Base-by-base conservation (phyloP, 2,797 vertebrate species). In the Lerista edwardsae region DNA sequence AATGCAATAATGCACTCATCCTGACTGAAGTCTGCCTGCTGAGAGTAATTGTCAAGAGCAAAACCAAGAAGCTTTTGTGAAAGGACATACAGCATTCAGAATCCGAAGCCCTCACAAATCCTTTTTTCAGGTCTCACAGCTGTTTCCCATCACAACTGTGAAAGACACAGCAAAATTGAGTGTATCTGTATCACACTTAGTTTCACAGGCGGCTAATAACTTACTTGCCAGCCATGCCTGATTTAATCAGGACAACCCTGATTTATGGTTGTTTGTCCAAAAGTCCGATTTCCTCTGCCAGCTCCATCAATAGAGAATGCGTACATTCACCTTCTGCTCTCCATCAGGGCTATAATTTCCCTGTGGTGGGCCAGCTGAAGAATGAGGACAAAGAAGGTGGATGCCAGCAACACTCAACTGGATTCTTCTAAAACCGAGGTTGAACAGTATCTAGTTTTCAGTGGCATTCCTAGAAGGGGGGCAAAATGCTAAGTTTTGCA, bases 21-120 rank as follows among this genome's bases (percentile, higher is more conserved):
- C 88, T 79, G 91, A 91, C 90, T 92, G 93, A 93, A 21, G 8
- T n/a, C 47, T n/a, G 3, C 94, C 94, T 96, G 96, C 96, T 94
- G 97, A 96, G 96, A 96, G 95, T 96, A 96, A 96, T 97, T 97
- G 97, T 97, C 96, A 97, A 96, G 93, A 95, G 97, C 96, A 95
- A 95, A 96, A 94, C 96, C 94, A 88, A 93, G 93, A 95, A 92
- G 96, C 97, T 96, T 97, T 97, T 97, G 96, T 97, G 96, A 95
- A 95, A 94, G 94, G 94, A 94, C 95, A 94, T 93, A 94, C 91
- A 93, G 92, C 93, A 92, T 93, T 93, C 91, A 86, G 89, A 91
- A 93, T 93, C 36, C 0, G 75, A 93, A 94, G 93, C 92, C 85
- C 29, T 23, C 23, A 21, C 59, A 5, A n/a, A n/a, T 61, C 8